These are phyloP conservation scores for Serilophus lunatus DNA, from an alignment of 2,113 vertebrate genomes.

Conservation along the genomic window DNA sequence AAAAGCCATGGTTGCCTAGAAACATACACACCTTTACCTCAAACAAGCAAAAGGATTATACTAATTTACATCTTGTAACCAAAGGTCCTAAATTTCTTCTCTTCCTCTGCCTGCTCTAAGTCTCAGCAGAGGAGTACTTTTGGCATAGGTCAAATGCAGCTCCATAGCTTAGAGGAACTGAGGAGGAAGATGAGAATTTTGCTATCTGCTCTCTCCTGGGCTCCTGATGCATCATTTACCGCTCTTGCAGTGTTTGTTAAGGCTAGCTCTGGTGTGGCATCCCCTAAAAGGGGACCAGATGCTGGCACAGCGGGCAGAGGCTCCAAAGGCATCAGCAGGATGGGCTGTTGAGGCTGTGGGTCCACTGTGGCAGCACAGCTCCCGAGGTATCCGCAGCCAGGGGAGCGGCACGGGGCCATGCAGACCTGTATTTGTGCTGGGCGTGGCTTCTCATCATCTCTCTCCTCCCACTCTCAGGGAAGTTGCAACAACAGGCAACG, in stretches of 20 bases:
- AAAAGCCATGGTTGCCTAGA: background rate
- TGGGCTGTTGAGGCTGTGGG: background rate
- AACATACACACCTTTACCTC: background rate
- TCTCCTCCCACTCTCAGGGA: background rate
- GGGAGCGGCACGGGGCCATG: fast-evolving
- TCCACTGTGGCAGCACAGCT: background rate
- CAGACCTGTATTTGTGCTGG: fast-evolving
- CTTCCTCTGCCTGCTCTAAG: background rate
- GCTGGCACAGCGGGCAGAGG: background rate
- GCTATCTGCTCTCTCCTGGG: background rate
- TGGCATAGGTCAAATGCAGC: background rate
- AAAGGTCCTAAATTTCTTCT: background rate
- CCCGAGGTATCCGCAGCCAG: fast-evolving
- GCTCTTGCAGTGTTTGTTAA: background rate
- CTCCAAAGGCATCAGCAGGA: background rate
- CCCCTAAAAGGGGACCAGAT: background rate
- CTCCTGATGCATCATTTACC: background rate
- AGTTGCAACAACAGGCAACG: background rate
- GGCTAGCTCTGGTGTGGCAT: fast-evolving
- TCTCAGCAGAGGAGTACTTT: background rate
- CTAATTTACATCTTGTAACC: background rate
- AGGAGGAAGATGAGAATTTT: background rate
- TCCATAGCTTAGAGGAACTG: background rate
- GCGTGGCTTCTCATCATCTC: background rate
- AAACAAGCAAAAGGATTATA: background rate